Base-by-base conservation (phyloP, 2,888 invertebrate species). In the Leptopilina drosophilae region DNA sequence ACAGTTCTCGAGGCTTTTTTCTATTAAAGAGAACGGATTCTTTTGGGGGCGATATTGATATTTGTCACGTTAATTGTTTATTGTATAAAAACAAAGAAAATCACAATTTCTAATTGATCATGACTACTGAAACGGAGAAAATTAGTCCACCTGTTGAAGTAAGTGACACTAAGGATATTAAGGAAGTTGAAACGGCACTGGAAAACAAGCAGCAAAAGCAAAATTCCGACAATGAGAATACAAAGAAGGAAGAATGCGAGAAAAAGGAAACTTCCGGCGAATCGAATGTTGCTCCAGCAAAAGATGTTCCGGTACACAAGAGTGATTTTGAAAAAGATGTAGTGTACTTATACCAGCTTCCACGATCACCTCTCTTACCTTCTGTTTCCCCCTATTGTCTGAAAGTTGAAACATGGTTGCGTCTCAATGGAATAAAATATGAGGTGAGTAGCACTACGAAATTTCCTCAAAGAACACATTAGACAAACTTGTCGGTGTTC, bases 361-460 rank as follows among this genome's bases (percentile, higher is more conserved):
- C 97, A 86, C 95, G 98, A 90, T 97, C 97, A 86, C 97, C 97
- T 86, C 93, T 96, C 91, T 93, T 98, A 90, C 98, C 98, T 81
- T 97, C 98, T 83, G 94, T 97, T 88, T 98, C 98, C 86, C 97
- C 98, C 80, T 98, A 96, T 93, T 98, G 97, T 93, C 95, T 98
- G 92, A 98, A 98, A 94, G 97, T 98, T 88, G 98, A 98, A 94
- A 97, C 98, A 89, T 98, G 98, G 97, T 94, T 98, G 86, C 95
- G 98, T 91, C 94, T 98, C 89, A 95, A 96, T 90, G 97, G 96
- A 91, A 94, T 98, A 92, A 97, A 97, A 93, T 98, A 98, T 93
- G 98, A 98, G 97, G 98, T 98, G 93, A 94, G 95, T 92, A 1
- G 8, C 42, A 42, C 7, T 7, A 42, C 7, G 8, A 42, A 42